phyloP scores from a whole-genome alignment of 2,113 vertebrate species.

The Jaculus jaculus region DNA sequence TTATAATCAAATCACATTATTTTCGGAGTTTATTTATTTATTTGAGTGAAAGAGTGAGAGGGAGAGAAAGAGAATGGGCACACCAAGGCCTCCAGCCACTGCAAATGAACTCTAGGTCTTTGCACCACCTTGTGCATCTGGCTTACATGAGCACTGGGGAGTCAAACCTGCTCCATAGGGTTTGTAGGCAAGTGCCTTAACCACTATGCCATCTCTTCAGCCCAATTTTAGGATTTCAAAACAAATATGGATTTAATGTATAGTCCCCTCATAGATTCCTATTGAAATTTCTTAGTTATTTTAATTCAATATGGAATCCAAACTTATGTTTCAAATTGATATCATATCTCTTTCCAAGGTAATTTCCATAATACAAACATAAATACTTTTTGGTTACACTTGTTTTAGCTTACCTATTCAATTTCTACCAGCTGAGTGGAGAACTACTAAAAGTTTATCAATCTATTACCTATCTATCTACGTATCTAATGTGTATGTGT shows the following conservation, averaged over 20 bases:
- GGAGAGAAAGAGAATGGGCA: too few species aligned
- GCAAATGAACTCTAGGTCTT: too few species aligned
- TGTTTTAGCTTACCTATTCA: neutral
- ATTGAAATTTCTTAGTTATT: neutral
- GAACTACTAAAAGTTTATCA: neutral
- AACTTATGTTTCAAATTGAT: neutral
- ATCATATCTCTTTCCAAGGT: neutral
- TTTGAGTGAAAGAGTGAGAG: too few species aligned
- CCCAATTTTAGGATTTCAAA: neutral
- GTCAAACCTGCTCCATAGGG: too few species aligned
- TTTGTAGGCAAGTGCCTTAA: conserved; percentile 15
- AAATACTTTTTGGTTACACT: neutral
- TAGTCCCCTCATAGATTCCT: neutral
- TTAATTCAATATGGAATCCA: neutral
- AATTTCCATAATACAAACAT: neutral
- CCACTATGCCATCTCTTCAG: too few species aligned
- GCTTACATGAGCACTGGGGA: too few species aligned
- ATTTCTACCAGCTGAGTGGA: neutral
- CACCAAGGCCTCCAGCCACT: too few species aligned
- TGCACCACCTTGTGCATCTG: too few species aligned
- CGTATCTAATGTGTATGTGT: too few species aligned
- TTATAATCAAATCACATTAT: too few species aligned
- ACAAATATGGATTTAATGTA: neutral
- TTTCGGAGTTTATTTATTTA: too few species aligned
- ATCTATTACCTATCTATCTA: too few species aligned